Evolutionary conservation across 2,888 invertebrate species (phyloP).

Genomic region (Agrypnus murinus): DNA sequence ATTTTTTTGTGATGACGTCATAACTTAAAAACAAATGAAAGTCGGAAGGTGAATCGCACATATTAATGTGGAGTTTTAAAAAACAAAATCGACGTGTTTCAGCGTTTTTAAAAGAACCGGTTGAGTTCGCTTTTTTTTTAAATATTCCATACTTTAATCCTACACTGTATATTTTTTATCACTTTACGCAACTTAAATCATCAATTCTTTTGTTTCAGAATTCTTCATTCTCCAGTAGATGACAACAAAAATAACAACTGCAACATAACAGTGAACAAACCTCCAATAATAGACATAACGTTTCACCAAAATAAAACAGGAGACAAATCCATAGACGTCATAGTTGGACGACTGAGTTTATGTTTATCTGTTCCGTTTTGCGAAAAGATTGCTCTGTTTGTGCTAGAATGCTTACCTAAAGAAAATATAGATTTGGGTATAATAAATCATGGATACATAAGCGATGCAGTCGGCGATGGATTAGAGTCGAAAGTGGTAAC

Average conservation of each 20-base stretch:
- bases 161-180: too few relatives aligned
- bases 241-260: slow-evolving; percentile 74
- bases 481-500: slow-evolving; percentile 45
- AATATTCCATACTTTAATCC: too few relatives aligned
- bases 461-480: slow-evolving; percentile 70
- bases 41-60: too few relatives aligned
- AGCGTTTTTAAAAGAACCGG: too few relatives aligned
- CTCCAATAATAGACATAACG: slow-evolving; percentile 82
- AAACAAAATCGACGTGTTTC: too few relatives aligned
- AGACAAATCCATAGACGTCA: slow-evolving; percentile 79
- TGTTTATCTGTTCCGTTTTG: slow-evolving; percentile 85
- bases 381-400: slow-evolving; percentile 69
- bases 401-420: slow-evolving; percentile 71
- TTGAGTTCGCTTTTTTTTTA: too few relatives aligned
- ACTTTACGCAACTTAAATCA: too few relatives aligned
- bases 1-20: too few relatives aligned
- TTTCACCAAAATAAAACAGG: slow-evolving; percentile 78
- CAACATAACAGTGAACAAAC: slow-evolving; percentile 76
- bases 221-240: slow-evolving; percentile 80
- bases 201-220: slow-evolving; percentile 74
- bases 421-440: slow-evolving; percentile 79
- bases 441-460: slow-evolving; percentile 83
- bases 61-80: too few relatives aligned
- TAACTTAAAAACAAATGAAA: too few relatives aligned
- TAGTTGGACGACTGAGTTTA: slow-evolving; percentile 82